phyloP scores from a whole-genome alignment of 2,797 vertebrate genomes.

The Neomorphus geoffroyi region DNA sequence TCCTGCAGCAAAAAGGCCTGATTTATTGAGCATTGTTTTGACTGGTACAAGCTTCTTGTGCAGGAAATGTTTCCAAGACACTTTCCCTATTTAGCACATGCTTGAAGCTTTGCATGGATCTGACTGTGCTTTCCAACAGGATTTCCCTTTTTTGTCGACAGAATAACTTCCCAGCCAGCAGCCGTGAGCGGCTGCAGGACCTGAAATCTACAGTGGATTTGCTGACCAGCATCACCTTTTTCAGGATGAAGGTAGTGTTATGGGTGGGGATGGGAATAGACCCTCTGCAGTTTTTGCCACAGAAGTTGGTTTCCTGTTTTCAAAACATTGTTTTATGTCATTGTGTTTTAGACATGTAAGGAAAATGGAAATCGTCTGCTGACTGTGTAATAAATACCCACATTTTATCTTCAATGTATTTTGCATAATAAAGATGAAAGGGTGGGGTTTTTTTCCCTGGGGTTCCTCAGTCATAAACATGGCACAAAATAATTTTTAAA shows the following conservation, averaged over 20 bases:
- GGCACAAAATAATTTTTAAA: not conserved
- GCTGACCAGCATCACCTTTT: constrained; percentile 98
- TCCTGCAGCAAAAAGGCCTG: constrained; percentile 21
- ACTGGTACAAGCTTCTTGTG: constrained; percentile 44
- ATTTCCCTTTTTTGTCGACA: constrained; percentile 72
- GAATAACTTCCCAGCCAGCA: constrained; percentile 98
- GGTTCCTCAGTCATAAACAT: not conserved
- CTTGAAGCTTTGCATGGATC: constrained; percentile 38
- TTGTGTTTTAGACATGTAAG: not conserved
- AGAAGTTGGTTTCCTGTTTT: not conserved
- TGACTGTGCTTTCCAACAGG: constrained; percentile 30
- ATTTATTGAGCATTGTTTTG: constrained; percentile 54
- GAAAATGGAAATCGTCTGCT: not conserved
- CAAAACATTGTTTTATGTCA: not conserved
- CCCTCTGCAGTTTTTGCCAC: not conserved
- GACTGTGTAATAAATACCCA: not conserved
- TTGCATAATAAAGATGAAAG: not conserved
- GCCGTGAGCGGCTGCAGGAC: constrained; percentile 92
- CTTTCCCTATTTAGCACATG: constrained; percentile 49
- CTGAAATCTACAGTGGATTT: constrained; percentile 98
- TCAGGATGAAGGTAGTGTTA: constrained; percentile 94
- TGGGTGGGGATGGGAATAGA: not conserved
- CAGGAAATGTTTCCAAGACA: constrained; percentile 65
- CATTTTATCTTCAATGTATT: not conserved
- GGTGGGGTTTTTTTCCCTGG: not conserved